Evolutionary conservation across 2,888 invertebrate species (phyloP).

Genomic region (Mesorhabditis belari): DNA sequence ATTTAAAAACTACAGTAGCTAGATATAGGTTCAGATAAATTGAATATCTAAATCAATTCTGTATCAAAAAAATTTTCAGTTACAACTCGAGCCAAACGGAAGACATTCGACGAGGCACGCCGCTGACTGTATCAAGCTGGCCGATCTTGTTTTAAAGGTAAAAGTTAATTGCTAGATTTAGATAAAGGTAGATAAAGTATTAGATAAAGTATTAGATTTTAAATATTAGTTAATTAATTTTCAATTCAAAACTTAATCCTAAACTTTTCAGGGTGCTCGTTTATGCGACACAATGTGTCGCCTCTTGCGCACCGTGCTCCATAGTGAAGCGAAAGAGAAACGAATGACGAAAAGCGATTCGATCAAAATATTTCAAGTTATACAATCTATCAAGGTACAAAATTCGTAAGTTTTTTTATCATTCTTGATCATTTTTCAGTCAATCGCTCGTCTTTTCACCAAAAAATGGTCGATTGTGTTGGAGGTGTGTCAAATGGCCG

Average conservation of each 20-base stretch:
- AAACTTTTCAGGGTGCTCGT: constrained; percentile 62
- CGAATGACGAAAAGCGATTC: constrained; percentile 22
- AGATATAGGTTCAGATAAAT: too few species aligned
- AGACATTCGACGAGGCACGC: constrained; percentile 5
- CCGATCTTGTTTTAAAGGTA: constrained; percentile 14
- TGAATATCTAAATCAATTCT: too few species aligned
- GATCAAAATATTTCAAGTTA: constrained; percentile 20
- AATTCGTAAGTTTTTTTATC: background rate
- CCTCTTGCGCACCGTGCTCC: constrained; percentile 63
- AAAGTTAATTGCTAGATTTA: background rate
- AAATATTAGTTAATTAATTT: too few species aligned
- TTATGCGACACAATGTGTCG: constrained; percentile 66
- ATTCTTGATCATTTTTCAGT: background rate
- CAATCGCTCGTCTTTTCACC: constrained; percentile 2
- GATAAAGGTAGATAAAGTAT: too few species aligned
- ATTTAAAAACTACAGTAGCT: too few species aligned
- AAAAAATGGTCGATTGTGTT: constrained; percentile 8
- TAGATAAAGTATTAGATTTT: too few species aligned
- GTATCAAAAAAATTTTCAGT: background rate
- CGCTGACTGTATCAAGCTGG: constrained; percentile 10
- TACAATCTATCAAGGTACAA: constrained; percentile 18
- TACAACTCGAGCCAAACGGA: constrained; percentile 4
- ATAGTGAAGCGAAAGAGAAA: constrained; percentile 62
- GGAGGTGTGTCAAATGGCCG: constrained; percentile 8
- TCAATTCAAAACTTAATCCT: background rate